phyloP scores from a whole-genome alignment of 1,140 invertebrate species.

The Agrypnia vestita region DNA sequence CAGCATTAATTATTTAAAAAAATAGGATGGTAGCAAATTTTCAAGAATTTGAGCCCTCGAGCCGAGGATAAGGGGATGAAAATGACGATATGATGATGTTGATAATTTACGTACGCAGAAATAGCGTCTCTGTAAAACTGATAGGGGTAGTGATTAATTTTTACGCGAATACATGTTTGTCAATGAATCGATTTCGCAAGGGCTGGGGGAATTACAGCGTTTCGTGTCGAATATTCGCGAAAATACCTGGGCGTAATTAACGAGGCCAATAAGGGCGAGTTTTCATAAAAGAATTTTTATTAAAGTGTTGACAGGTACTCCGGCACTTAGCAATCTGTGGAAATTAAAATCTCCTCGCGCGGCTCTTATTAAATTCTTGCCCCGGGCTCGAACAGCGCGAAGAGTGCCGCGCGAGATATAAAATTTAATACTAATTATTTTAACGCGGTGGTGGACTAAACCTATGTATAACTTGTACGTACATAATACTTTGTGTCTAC shows the following conservation, averaged over 20 bases:
- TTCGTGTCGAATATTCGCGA: not conserved
- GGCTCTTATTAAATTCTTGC: conserved; percentile 37
- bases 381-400: conserved; percentile 26
- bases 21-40: too few species aligned
- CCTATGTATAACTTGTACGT: too few species aligned
- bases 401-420: conserved; percentile 32
- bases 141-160: too few species aligned
- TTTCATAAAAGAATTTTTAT: conserved; percentile 39
- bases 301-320: conserved; percentile 37
- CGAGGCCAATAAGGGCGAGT: conserved; percentile 28
- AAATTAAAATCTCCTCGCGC: conserved; percentile 34
- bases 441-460: conserved; percentile 10
- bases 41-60: too few species aligned
- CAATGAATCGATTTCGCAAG: not conserved
- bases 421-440: conserved; percentile 39
- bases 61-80: too few species aligned
- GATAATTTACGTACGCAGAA: too few species aligned
- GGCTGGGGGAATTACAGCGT: not conserved
- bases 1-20: too few species aligned
- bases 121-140: too few species aligned
- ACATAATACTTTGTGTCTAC: too few species aligned
- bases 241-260: conserved; percentile 39
- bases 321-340: conserved; percentile 22
- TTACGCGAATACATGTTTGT: too few species aligned
- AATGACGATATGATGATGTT: too few species aligned